Evolutionary conservation across 2,113 vertebrate species (phyloP).

Genomic region (Hemibagrus wyckioides): DNA sequence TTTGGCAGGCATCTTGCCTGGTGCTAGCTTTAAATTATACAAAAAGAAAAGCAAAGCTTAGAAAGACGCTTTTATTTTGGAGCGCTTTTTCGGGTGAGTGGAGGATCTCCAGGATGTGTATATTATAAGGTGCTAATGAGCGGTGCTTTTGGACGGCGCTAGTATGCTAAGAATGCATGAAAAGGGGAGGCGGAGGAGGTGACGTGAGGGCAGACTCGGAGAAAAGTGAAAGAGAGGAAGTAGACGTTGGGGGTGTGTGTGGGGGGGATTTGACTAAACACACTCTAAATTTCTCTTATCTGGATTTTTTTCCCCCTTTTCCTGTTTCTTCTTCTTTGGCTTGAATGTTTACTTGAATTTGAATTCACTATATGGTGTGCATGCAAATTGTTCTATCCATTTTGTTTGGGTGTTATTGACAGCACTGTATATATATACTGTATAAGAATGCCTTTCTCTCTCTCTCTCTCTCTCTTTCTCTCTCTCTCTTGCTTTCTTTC

Average conservation of each 20-base stretch:
- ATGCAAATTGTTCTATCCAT: background rate
- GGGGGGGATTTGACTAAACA: too few species aligned
- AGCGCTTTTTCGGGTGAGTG: slow-evolving; percentile 6
- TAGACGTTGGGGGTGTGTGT: background rate
- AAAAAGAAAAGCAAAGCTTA: background rate
- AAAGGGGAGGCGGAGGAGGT: background rate
- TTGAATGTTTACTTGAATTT: background rate
- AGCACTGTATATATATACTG: background rate
- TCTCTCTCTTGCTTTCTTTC: background rate
- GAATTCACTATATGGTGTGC: background rate
- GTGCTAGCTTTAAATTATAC: slow-evolving; percentile 70
- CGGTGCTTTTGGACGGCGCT: background rate
- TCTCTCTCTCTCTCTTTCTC: background rate
- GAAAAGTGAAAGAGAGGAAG: slow-evolving; percentile 6
- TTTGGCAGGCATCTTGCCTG: slow-evolving; percentile 72
- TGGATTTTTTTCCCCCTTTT: background rate
- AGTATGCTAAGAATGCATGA: background rate
- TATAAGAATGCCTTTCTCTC: background rate
- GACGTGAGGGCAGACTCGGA: background rate
- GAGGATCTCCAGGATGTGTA: background rate
- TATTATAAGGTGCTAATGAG: slow-evolving; percentile 21
- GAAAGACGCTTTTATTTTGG: slow-evolving; percentile 22
- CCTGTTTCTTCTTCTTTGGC: background rate
- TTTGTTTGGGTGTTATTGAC: background rate
- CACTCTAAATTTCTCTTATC: background rate